Evolutionary conservation across 1,140 invertebrate species (phyloP).

Genomic region (Chionoecetes opilio): DNA sequence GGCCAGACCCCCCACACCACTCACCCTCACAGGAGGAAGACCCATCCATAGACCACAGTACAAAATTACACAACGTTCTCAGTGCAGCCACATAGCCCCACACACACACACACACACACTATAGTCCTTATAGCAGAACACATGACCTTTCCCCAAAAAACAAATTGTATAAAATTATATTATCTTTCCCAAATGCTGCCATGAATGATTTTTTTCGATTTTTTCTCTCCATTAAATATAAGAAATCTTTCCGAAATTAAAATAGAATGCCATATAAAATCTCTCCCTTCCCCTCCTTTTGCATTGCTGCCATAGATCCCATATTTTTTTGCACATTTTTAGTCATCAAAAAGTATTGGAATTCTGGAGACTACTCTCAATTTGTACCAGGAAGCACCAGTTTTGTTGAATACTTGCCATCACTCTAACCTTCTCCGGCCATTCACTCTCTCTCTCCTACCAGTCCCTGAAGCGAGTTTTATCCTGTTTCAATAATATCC

Average conservation of each 20-base stretch:
- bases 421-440: background rate
- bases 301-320: background rate
- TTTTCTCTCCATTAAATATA: too few relatives aligned
- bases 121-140: background rate
- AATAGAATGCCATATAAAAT: slow-evolving; percentile 17
- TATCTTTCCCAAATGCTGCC: background rate
- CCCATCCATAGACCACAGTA: slow-evolving; percentile 4
- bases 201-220: background rate
- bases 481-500: too few relatives aligned
- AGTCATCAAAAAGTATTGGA: background rate
- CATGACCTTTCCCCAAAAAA: background rate
- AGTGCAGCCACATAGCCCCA: background rate
- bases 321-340: background rate
- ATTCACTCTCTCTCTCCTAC: background rate
- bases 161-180: background rate
- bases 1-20: background rate
- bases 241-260: background rate
- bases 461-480: background rate
- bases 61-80: background rate
- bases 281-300: background rate
- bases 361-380: background rate
- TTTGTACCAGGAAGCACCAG: slow-evolving; percentile 27
- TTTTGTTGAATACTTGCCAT: slow-evolving; percentile 14
- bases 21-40: background rate
- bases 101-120: too few relatives aligned